Base-by-base conservation (phyloP, 2,888 invertebrate genomes). In the Cerastoderma edule region DNA sequence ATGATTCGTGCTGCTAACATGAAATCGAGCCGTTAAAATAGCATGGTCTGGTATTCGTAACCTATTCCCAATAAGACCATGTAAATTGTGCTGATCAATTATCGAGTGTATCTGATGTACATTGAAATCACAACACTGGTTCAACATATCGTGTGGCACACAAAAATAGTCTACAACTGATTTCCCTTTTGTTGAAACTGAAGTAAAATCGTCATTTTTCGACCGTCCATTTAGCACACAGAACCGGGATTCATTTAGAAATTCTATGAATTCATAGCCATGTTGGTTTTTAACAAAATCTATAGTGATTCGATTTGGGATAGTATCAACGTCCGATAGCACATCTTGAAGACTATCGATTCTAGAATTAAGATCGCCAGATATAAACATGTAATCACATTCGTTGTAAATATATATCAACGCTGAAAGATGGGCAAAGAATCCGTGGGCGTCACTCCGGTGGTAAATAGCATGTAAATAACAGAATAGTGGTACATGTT, bases 161-260 rank as follows among this genome's bases (percentile, higher is more conserved):
- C 54, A 24, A 28, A 39, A 13, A 39, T 39, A 39, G 39, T 39
- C 39, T 16, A 39, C 39, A 13, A 39, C 39, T 39, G 39, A 54
- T 5, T 6, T 24, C 4, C 54, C 54, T 28, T 54, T 8, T 27
- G 27, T 8, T 3, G 16, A 16, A 8, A 54, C 27, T 4, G 16
- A 54, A 3, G 54, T 54, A 54, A 54, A 54, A 24, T 54, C 54
- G 27, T 54, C 27, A 6, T 54, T 54, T 16, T 24, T 24, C 22
- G 24, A 54, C 28, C 54, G 22, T 6, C 54, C 54, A 54, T 54
- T 54, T 54, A 54, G 28, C 2, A 54, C 27, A 48, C 48, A 48
- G 3, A 48, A 8, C 22, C 24, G n/a, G 48, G 16, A 5, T 5
- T 48, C 19, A 8, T 22, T 48, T 16, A 48, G 24, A 16, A 48